Percentiles rank a stretch among this genome's conserved stretches.
Evolutionary conservation across 2,797 vertebrate species (phyloP).

Genomic region (Notamacropus eugenii): DNA sequence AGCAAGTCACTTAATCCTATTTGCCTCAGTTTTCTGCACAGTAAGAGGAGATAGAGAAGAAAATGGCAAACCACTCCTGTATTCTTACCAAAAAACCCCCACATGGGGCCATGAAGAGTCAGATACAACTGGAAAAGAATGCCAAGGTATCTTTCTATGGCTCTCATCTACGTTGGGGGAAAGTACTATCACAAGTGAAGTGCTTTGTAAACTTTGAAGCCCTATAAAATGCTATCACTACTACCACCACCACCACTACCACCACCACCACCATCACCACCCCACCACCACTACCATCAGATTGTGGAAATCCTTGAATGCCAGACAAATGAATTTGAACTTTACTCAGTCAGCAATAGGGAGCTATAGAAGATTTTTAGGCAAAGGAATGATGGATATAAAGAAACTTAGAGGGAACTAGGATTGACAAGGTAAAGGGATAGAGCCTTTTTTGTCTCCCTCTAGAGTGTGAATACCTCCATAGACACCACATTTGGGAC

Average conservation of each 20-base stretch:
- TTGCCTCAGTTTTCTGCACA: no score
- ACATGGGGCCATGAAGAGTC: background rate
- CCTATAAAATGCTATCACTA: background rate
- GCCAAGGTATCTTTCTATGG: background rate
- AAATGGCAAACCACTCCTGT: no score
- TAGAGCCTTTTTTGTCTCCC: background rate
- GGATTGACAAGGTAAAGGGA: background rate
- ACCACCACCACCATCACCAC: no score
- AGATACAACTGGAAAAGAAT: background rate
- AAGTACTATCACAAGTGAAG: background rate
- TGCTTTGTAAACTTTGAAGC: background rate
- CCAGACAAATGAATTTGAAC: background rate
- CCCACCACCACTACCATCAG: background rate
- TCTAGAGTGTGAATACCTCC: background rate
- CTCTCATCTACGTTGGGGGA: background rate
- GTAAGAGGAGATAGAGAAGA: no score
- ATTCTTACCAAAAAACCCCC: background rate
- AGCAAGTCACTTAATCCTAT: no score
- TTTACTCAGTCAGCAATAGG: background rate
- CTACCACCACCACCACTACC: no score
- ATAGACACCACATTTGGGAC: background rate
- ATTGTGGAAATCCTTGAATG: background rate
- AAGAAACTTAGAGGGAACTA: background rate
- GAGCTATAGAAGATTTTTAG: background rate
- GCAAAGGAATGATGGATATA: background rate